A percentile compares a stretch with the other conserved stretches of the same genome.
These are phyloP conservation scores for Protonemura montana DNA, from an alignment of 2,888 invertebrate genomes.

Conservation along the genomic window DNA sequence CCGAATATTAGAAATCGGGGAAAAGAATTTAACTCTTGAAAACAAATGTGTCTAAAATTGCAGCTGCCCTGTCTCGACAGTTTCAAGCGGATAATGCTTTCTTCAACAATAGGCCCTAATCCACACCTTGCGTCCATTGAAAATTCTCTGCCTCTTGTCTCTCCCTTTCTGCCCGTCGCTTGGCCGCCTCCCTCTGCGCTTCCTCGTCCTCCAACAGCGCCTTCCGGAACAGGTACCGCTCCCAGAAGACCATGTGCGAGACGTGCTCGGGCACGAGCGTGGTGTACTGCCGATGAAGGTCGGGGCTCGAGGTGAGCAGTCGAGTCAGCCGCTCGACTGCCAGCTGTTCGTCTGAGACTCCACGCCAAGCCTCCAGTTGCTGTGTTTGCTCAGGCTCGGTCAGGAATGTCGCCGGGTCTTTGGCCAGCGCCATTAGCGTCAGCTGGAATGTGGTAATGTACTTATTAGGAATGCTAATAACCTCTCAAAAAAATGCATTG, in stretches of 20 bases:
- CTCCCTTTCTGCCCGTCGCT: slow-evolving; percentile 62
- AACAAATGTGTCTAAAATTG: too few species aligned
- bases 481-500: too few species aligned
- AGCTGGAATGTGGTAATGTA: too few species aligned
- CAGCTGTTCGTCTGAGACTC: slow-evolving; percentile 63
- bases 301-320: slow-evolving; percentile 67
- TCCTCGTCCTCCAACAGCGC: slow-evolving; percentile 78
- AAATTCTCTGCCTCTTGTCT: slow-evolving; percentile 60
- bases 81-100: too few species aligned
- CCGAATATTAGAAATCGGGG: too few species aligned
- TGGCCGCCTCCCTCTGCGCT: slow-evolving; percentile 70
- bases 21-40: too few species aligned
- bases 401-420: slow-evolving; percentile 76
- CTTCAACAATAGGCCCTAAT: not conserved
- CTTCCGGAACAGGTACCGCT: slow-evolving; percentile 82
- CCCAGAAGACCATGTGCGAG: slow-evolving; percentile 80
- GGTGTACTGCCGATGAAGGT: slow-evolving; percentile 68
- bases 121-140: slow-evolving; percentile 62
- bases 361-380: slow-evolving; percentile 66
- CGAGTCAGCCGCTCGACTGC: slow-evolving; percentile 68
- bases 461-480: too few species aligned
- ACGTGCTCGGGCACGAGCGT: slow-evolving; percentile 76
- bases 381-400: slow-evolving; percentile 69
- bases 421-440: slow-evolving; percentile 74
- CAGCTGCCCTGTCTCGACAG: too few species aligned